Percentiles rank a stretch among this genome's conserved stretches.
Evolutionary conservation across 2,797 vertebrate species (phyloP).

Genomic region (Neosilurus hyrtlii): DNA sequence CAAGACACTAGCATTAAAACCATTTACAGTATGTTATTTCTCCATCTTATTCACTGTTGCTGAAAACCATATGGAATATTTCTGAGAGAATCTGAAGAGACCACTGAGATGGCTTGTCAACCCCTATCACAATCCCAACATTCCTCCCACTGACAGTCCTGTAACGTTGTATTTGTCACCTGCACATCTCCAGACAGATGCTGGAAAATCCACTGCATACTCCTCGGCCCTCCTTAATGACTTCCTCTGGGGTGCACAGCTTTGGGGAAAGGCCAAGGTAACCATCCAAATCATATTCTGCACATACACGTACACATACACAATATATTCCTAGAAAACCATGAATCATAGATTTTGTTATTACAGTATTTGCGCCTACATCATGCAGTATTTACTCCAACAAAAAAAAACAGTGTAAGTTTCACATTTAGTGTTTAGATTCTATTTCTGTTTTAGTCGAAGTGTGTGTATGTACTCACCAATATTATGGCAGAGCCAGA

Average conservation of each 20-base stretch:
- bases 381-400: not conserved
- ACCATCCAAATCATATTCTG: conserved; percentile 75
- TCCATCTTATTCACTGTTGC: not conserved
- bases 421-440: conserved; percentile 3
- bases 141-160: not conserved
- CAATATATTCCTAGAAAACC: not conserved
- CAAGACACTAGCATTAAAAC: not conserved
- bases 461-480: conserved; percentile 61
- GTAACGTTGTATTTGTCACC: conserved; percentile 57
- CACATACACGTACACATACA: conserved; percentile 13
- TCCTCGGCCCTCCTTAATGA: conserved; percentile 71
- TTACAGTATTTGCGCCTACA: not conserved
- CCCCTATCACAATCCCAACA: not conserved
- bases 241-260: conserved; percentile 71
- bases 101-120: conserved; percentile 7
- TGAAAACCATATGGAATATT: not conserved
- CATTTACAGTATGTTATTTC: not conserved
- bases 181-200: conserved; percentile 80
- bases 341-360: not conserved
- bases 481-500: conserved; percentile 84
- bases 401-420: not conserved
- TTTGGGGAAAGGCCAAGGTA: conserved; percentile 75
- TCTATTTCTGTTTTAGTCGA: not conserved
- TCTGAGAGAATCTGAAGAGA: not conserved
- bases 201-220: conserved; percentile 78